Evolutionary conservation across 1,140 invertebrate species (phyloP), one percentile per base, ranked within the genome.

Genomic region (Dendrolimus kikuchii): DNA sequence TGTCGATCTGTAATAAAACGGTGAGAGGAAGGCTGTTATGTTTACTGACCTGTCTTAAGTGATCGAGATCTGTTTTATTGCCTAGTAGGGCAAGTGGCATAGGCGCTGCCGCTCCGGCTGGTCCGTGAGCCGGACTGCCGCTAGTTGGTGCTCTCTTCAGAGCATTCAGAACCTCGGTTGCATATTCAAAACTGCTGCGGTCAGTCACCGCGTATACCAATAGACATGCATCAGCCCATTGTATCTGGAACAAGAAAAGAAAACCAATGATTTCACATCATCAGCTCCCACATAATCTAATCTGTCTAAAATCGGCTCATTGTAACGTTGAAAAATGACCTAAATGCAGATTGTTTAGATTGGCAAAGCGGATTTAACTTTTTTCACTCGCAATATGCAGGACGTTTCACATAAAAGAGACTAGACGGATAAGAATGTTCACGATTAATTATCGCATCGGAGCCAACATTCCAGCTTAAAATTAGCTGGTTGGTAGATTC

Each of bases 161-260:
- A 47, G 89, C 88, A 38, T 89, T 88, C 45, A 93, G 72, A 37
- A 91, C 88, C 68, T 92, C 89, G 4, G 88, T 76, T 3, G 92
- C 93, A 66, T 93, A 92, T 46, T 90, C 87, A 65, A 94, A 93
- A 56, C 92, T 93, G 57, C 87, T 86, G 55, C 90, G 83, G 68
- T 94, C 93, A 5, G 92, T 94, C 54, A 95, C 92, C 59, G 93
- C 93, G 80, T 95, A 95, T 39, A 94, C 92, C n/a, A 95, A 89
- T 5, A 94, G 81, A 71, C 92, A 94, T 5, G 92, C 93, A 73
- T 95, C 93, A 0, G 92, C 92, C 93, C 93, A 94, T 74, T 92
- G 89, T 40, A 94, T 88, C 86, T 89, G 79, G 10, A 81, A 87
- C 74, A 68, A 77, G 46, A 7, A 60, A 58, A 8, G n/a, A n/a